Conservation (phyloP, 1,140 invertebrate species). For the Micrasema minimum region DNA sequence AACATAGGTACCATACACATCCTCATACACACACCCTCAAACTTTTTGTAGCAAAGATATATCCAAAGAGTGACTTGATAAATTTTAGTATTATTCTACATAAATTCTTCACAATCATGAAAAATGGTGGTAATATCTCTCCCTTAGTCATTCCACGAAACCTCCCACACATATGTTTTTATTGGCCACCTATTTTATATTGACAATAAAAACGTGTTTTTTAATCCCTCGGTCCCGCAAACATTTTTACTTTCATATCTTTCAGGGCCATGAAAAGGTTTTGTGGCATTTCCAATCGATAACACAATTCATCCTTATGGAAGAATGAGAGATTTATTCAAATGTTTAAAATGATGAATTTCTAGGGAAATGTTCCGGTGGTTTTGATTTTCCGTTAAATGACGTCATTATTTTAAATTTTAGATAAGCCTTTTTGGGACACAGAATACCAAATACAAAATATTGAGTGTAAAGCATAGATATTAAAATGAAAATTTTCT, state of each 20-base stretch:
- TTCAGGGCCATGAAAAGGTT: slow-evolving; percentile 25
- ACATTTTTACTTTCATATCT: slow-evolving; percentile 28
- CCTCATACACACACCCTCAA: too few species aligned
- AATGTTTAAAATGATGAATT: slow-evolving; percentile 16
- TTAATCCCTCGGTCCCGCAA: slow-evolving; percentile 10
- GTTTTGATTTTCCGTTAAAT: neutral
- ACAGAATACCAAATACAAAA: too few species aligned
- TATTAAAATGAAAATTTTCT: too few species aligned
- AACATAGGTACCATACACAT: too few species aligned
- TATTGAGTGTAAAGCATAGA: too few species aligned
- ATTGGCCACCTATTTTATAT: slow-evolving; percentile 27
- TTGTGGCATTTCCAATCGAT: slow-evolving; percentile 33
- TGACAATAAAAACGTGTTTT: slow-evolving; percentile 24
- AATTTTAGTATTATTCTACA: too few species aligned
- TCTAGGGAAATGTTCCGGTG: neutral
- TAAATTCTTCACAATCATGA: too few species aligned
- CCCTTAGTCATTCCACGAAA: slow-evolving; percentile 5
- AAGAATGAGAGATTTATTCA: slow-evolving; percentile 11
- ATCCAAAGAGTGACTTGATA: too few species aligned
- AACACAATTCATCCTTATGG: slow-evolving; percentile 10
- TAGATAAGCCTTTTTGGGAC: too few species aligned
- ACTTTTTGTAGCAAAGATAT: too few species aligned
- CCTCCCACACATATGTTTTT: slow-evolving; percentile 20
- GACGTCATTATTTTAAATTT: too few species aligned
- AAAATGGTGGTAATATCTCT: too few species aligned